Conservation (phyloP, 1,140 invertebrate species). For the Drosophila lacertosa region DNA sequence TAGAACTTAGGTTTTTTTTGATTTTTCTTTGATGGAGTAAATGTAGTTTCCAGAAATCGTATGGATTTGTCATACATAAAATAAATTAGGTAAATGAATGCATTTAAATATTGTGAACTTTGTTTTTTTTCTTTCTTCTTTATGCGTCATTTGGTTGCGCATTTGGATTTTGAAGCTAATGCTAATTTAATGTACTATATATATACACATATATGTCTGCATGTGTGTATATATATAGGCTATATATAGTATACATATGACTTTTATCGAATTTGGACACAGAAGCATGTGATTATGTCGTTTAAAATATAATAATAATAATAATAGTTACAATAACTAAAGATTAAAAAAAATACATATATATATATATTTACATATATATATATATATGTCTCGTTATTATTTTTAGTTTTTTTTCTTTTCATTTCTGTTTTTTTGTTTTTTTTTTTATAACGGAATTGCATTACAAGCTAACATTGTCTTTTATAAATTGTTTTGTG, state of each 20-base stretch:
- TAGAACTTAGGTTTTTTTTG: neutral
- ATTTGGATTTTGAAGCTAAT: slow-evolving; percentile 16
- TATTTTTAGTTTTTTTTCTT: slow-evolving; percentile 9
- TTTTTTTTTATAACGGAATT: slow-evolving; percentile 42
- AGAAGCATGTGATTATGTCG: slow-evolving; percentile 42
- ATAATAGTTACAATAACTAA: slow-evolving; percentile 17
- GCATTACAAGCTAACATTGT: slow-evolving; percentile 68
- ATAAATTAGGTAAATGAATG: slow-evolving; percentile 45
- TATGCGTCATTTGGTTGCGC: slow-evolving; percentile 8
- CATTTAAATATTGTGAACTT: slow-evolving; percentile 11
- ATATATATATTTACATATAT: slow-evolving; percentile 14
- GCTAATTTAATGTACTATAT: slow-evolving; percentile 29
- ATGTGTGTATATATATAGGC: slow-evolving; percentile 14
- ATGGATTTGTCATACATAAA: slow-evolving; percentile 6
- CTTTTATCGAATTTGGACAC: slow-evolving; percentile 60
- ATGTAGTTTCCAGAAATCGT: neutral
- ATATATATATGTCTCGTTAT: slow-evolving; percentile 21
- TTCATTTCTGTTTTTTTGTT: slow-evolving; percentile 15
- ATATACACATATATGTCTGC: slow-evolving; percentile 38
- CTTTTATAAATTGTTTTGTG: slow-evolving; percentile 69
- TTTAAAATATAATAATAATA: slow-evolving; percentile 23
- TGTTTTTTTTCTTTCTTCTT: neutral
- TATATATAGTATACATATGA: slow-evolving; percentile 42
- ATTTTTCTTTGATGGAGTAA: neutral
- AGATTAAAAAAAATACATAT: slow-evolving; percentile 25